Conservation (phyloP, 1,140 invertebrate genomes). For the Drosophila prosaltans region DNA sequence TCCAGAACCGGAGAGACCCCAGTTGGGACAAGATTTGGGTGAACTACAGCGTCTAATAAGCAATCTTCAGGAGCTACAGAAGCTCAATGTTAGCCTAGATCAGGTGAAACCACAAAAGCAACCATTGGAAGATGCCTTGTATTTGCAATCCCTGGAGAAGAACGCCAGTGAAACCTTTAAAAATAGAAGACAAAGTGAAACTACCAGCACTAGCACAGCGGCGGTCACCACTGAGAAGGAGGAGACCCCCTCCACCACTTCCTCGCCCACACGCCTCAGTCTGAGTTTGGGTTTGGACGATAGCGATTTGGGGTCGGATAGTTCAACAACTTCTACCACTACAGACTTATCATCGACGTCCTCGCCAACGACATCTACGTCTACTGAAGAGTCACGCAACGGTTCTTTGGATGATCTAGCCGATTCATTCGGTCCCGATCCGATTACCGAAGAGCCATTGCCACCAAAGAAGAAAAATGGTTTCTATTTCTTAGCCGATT, state of each 20-base stretch:
- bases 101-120: constrained; percentile 55
- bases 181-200: constrained; percentile 57
- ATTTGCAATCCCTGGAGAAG: constrained; percentile 61
- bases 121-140: constrained; percentile 49
- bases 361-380: constrained; percentile 38
- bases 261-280: constrained; percentile 55
- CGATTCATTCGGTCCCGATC: constrained; percentile 88
- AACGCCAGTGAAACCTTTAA: constrained; percentile 53
- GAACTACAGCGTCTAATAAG: constrained; percentile 80
- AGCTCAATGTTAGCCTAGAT: constrained; percentile 82
- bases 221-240: constrained; percentile 1
- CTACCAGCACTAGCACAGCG: constrained; percentile 17
- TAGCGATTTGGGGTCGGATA: constrained; percentile 27
- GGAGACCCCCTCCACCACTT: constrained; percentile 36
- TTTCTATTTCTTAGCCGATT: constrained; percentile 92
- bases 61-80: constrained; percentile 78
- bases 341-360: constrained; percentile 5
- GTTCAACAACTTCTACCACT: background rate
- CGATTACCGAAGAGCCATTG: constrained; percentile 84
- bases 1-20: background rate
- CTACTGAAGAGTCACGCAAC: constrained; percentile 74
- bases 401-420: constrained; percentile 85
- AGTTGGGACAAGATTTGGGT: constrained; percentile 41
- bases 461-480: constrained; percentile 88
- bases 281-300: constrained; percentile 49